A percentile compares a stretch with the other conserved stretches of the same genome.
These are phyloP conservation scores for Melinaea menophilus DNA, from an alignment of 2,888 invertebrate genomes.

Conservation along the genomic window DNA sequence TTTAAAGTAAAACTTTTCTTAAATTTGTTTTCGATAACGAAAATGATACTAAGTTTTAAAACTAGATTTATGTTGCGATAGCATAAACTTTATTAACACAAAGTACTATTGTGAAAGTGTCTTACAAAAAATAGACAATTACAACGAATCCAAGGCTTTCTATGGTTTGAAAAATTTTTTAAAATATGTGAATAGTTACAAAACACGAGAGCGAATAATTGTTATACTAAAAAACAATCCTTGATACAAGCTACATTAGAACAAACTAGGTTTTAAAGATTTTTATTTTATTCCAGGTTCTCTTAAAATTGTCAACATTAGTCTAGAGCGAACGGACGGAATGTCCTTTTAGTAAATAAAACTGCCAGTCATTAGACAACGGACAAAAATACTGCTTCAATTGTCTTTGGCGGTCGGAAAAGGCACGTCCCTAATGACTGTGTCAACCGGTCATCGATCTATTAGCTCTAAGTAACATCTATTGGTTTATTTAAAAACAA, in stretches of 20 bases:
- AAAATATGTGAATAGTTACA: too few relatives aligned
- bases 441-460: constrained; percentile 71
- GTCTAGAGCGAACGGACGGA: too few relatives aligned
- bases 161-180: too few relatives aligned
- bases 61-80: too few relatives aligned
- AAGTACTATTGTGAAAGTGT: too few relatives aligned
- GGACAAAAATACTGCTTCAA: constrained; percentile 71
- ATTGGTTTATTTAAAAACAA: neutral
- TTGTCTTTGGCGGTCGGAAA: constrained; percentile 62
- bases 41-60: too few relatives aligned
- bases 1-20: too few relatives aligned
- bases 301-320: neutral
- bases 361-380: constrained; percentile 72
- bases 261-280: neutral
- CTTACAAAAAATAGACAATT: too few relatives aligned
- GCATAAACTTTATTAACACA: too few relatives aligned
- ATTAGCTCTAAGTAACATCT: constrained; percentile 35
- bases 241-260: neutral
- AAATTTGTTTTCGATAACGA: too few relatives aligned
- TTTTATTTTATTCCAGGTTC: constrained; percentile 7
- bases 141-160: too few relatives aligned
- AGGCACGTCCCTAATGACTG: constrained; percentile 64
- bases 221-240: neutral
- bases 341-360: constrained; percentile 57
- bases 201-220: neutral